Evolutionary conservation across 2,113 vertebrate species (phyloP).

Genomic region (Muntiacus muntjak): DNA sequence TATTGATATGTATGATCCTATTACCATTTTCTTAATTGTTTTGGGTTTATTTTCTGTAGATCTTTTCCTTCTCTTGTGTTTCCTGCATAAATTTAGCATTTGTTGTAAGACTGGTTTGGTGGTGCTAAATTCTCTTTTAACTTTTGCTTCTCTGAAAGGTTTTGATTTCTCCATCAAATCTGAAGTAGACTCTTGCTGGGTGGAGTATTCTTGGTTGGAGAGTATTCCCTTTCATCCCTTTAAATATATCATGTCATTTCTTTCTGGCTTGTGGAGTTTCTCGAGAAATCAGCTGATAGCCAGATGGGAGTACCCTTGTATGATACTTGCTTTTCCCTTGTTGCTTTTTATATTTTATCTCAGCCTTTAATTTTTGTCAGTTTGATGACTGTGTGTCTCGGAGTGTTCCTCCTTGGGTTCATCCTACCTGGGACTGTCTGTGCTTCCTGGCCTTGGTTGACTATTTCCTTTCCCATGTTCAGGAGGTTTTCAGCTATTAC

Average conservation of each 20-base stretch:
- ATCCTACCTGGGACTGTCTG: background rate
- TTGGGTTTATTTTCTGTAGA: background rate
- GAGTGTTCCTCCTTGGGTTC: background rate
- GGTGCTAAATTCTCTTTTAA: background rate
- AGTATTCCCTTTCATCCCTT: background rate
- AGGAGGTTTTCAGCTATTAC: background rate
- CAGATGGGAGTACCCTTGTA: background rate
- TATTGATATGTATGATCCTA: background rate
- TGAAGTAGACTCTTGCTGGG: background rate
- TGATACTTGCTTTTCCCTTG: background rate
- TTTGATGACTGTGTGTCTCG: background rate
- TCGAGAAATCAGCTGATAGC: background rate
- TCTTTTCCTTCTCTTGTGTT: background rate
- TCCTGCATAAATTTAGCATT: background rate
- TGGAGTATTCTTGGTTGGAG: background rate
- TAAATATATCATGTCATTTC: background rate
- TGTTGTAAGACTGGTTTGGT: background rate
- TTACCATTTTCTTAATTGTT: background rate
- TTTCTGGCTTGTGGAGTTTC: background rate
- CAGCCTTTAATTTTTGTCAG: background rate
- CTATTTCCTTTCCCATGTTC: background rate
- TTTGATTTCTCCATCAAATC: background rate
- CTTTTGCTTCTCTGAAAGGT: background rate
- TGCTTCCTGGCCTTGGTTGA: background rate
- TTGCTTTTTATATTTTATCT: background rate